A percentile compares a stretch with the other conserved stretches of the same genome.
These are phyloP conservation scores for Euplexia lucipara DNA, from an alignment of 2,888 invertebrate species.

Conservation along the genomic window DNA sequence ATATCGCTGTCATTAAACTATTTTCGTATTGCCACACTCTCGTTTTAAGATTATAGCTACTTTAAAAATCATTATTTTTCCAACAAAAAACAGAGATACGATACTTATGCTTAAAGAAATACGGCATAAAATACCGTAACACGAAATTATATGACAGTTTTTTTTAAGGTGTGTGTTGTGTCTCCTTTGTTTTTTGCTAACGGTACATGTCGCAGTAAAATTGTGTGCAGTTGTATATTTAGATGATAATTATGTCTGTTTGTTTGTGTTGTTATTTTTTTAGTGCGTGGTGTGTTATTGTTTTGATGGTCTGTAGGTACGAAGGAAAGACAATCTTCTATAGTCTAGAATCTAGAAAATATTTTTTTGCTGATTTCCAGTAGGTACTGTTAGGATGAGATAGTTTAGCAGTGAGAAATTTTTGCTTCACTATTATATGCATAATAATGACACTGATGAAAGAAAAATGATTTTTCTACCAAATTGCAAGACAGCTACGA, in stretches of 20 bases:
- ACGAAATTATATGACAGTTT: constrained; percentile 17
- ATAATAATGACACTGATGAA: too few relatives aligned
- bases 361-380: too few relatives aligned
- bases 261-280: constrained; percentile 34
- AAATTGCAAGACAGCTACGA: too few relatives aligned
- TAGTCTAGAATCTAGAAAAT: too few relatives aligned
- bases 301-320: constrained; percentile 19
- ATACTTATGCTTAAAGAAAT: constrained; percentile 21
- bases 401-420: too few relatives aligned
- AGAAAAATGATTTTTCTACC: too few relatives aligned
- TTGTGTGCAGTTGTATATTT: constrained; percentile 66
- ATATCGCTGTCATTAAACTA: constrained; percentile 77
- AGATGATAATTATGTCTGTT: constrained; percentile 41
- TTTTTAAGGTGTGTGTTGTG: constrained; percentile 48
- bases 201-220: constrained; percentile 67
- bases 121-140: constrained; percentile 46
- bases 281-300: constrained; percentile 24
- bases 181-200: constrained; percentile 74
- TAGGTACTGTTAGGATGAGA: too few relatives aligned
- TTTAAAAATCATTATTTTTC: constrained; percentile 46
- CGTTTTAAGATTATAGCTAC: constrained; percentile 59
- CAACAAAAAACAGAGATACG: constrained; percentile 7
- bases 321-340: too few relatives aligned
- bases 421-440: too few relatives aligned
- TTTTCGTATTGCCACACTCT: constrained; percentile 73